Evolutionary conservation across 2,888 invertebrate species (phyloP), one percentile per base, ranked within the genome.

Genomic region (Rotaria sp.): DNA sequence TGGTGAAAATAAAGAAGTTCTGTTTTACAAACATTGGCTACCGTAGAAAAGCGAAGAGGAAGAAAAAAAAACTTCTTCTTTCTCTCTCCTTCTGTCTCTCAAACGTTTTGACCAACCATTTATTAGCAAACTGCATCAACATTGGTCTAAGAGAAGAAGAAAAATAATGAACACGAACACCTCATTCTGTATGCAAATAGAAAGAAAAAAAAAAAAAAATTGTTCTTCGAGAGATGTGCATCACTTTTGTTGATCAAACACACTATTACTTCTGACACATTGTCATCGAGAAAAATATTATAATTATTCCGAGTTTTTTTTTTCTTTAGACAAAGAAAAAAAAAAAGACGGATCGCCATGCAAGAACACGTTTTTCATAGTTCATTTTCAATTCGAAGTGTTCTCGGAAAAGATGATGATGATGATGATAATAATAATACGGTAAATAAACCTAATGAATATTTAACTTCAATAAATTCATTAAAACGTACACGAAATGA

Each of bases 151-250:
- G 35, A 67, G 35, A 67, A 67, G 35, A 67, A 35, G 67, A 67
- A 67, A 67, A 67, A 67, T 67, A 67, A 67, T 67, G 67, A 67
- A 67, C 67, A 67, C 67, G 67, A 67, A 67, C 67, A 67, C 67
- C 67, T 67, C 67, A 35, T 67, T 67, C 67, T 67, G 67, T 67
- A 67, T 67, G 67, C 67, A 67, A 67, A 67, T 67, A 67, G 35
- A 67, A 67, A 35, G 8, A 57, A 67, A 67, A 67, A 67, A 67
- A 35, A 67, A 50, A 50, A 50, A 35, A 67, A 50, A 50, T 13
- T 50, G 0, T 15, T 13, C 15, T 38, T 35, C 35, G 67, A 67
- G 67, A 67, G 67, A 67, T 67, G 35, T 35, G 35, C 67, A 67
- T 67, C 67, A 35, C 35, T 67, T 35, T 67, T 67, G 67, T 67